Percentiles rank a stretch among this genome's conserved stretches.
phyloP scores from a whole-genome alignment of 1,140 invertebrate species.

The Drosophila nigromelanica region DNA sequence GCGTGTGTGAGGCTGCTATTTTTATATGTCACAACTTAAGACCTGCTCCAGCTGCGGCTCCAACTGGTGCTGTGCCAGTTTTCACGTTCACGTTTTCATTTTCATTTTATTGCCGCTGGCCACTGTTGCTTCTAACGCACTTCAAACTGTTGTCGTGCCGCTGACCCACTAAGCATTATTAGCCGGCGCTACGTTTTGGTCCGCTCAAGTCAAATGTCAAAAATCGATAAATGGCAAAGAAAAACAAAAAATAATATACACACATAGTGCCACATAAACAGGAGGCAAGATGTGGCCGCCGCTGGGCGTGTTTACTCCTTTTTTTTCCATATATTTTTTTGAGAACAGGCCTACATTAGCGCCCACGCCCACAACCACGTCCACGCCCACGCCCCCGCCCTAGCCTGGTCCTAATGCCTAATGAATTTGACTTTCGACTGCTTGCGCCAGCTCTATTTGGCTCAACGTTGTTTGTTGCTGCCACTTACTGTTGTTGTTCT shows the following conservation, averaged over 20 bases:
- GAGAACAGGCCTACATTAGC: conserved; percentile 1
- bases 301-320: conserved; percentile 45
- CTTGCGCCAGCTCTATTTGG: background rate
- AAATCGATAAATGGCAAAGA: conserved; percentile 65
- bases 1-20: conserved; percentile 61
- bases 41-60: conserved; percentile 37
- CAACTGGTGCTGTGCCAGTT: conserved; percentile 38
- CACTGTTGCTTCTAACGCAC: conserved; percentile 79
- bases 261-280: background rate
- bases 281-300: conserved; percentile 20
- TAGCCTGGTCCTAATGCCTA: conserved; percentile 22
- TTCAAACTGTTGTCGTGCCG: conserved; percentile 64
- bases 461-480: conserved; percentile 19
- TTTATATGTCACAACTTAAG: conserved; percentile 66
- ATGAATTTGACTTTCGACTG: conserved; percentile 54
- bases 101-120: conserved; percentile 55
- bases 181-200: conserved; percentile 60
- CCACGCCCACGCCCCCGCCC: conserved; percentile 21
- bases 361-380: conserved; percentile 9
- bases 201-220: conserved; percentile 56
- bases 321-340: background rate
- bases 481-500: conserved; percentile 19
- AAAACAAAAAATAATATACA: conserved; percentile 15
- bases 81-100: conserved; percentile 11
- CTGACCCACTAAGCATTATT: conserved; percentile 79